Evolutionary conservation across 1,140 invertebrate species (phyloP).

Genomic region (Nasonia giraulti): DNA sequence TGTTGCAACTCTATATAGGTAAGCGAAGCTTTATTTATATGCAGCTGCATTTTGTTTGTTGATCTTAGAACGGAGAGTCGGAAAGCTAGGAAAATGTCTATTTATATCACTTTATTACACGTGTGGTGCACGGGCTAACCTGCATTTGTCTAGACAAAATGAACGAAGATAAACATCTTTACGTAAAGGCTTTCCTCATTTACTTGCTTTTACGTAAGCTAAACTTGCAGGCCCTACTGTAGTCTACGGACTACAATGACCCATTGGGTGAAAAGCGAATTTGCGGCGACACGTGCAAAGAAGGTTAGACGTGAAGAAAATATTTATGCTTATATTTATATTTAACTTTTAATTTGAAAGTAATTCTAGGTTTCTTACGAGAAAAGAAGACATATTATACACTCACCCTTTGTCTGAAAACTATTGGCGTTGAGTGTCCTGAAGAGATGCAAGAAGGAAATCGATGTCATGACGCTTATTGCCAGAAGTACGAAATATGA

Average conservation of each 20-base stretch:
- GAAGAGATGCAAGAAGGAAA: conserved; percentile 66
- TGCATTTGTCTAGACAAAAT: not conserved
- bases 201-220: too few species aligned
- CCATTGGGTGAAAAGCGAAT: too few species aligned
- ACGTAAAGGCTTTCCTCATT: not conserved
- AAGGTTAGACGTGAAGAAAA: too few species aligned
- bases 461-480: conserved; percentile 57
- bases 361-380: too few species aligned
- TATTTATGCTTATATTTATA: not conserved
- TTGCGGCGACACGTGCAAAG: too few species aligned
- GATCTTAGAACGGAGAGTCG: not conserved
- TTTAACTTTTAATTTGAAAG: conserved; percentile 14
- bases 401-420: conserved; percentile 64
- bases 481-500: conserved; percentile 52
- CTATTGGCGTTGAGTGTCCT: conserved; percentile 61
- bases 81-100: not conserved
- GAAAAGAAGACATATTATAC: not conserved
- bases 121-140: too few species aligned
- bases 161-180: not conserved
- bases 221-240: too few species aligned
- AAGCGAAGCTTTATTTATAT: not conserved
- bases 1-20: not conserved
- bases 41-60: not conserved
- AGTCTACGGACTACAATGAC: too few species aligned
- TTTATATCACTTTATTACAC: not conserved